phyloP scores from a whole-genome alignment of 2,888 invertebrate genomes.

The Chymomyza procnemis region DNA sequence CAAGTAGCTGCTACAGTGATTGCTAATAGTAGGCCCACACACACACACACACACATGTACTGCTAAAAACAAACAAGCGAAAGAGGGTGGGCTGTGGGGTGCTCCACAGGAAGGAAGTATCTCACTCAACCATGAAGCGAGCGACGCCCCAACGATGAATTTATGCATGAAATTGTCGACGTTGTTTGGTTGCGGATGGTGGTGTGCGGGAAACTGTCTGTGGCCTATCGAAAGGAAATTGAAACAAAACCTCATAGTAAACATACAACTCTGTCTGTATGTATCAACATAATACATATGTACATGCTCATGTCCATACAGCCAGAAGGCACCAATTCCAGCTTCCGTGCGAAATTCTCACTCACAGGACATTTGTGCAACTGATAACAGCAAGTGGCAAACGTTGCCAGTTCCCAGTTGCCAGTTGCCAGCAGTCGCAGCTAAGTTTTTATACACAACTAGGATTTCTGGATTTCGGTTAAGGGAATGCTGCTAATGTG shows the following conservation, averaged over 20 bases:
- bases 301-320: neutral
- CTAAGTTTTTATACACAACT: neutral
- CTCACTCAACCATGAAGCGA: conserved; percentile 63
- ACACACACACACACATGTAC: neutral
- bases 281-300: conserved; percentile 39
- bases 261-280: conserved; percentile 14
- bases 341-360: conserved; percentile 1
- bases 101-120: conserved; percentile 67
- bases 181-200: conserved; percentile 18
- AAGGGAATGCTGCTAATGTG: neutral
- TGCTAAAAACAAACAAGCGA: neutral
- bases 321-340: conserved; percentile 7
- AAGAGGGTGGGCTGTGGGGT: neutral
- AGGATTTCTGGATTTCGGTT: neutral
- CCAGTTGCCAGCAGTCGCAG: neutral
- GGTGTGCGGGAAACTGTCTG: conserved; percentile 45
- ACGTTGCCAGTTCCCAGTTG: neutral
- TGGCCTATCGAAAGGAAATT: conserved; percentile 75
- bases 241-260: conserved; percentile 71
- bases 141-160: conserved; percentile 54
- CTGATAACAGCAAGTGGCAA: conserved; percentile 4
- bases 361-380: conserved; percentile 8
- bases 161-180: conserved; percentile 74
- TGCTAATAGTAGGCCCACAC: conserved; percentile 1
- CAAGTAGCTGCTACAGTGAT: neutral